Evolutionary conservation across 2,797 vertebrate genomes (phyloP).

Genomic region (Dendrocincla fuliginosa): DNA sequence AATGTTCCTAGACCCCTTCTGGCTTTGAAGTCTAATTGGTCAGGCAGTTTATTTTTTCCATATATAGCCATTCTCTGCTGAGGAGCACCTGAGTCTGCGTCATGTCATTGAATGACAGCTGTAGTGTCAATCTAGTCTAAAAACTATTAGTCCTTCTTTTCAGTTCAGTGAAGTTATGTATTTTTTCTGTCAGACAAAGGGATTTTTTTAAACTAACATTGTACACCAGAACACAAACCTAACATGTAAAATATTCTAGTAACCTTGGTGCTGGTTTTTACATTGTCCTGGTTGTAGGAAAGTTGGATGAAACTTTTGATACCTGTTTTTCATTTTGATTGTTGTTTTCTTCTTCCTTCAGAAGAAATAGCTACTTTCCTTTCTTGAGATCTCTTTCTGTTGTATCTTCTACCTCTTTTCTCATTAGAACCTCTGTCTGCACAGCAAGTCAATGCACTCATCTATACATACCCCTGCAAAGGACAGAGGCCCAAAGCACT

Average conservation of each 20-base stretch:
- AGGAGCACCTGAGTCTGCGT: not conserved
- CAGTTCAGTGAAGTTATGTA: not conserved
- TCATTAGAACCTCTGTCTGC: not conserved
- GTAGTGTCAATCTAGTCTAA: not conserved
- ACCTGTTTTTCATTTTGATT: rapidly evolving
- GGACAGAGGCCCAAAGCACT: not conserved
- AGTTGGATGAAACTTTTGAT: not conserved
- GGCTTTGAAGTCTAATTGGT: not conserved
- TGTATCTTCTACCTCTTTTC: not conserved
- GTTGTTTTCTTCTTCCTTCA: not conserved
- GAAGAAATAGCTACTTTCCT: not conserved
- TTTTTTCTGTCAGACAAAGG: not conserved
- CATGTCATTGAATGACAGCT: not conserved
- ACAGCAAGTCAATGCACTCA: not conserved
- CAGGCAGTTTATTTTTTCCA: not conserved
- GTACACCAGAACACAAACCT: not conserved
- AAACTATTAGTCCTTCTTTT: not conserved
- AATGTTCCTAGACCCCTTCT: not conserved
- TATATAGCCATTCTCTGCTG: not conserved
- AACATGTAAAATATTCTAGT: not conserved
- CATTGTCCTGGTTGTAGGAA: not conserved
- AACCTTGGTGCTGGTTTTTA: not conserved
- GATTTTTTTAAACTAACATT: not conserved
- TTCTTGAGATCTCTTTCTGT: not conserved
- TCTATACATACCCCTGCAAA: not conserved